Evolutionary conservation across 2,797 vertebrate genomes (phyloP).

Genomic region (Coluber constrictor): DNA sequence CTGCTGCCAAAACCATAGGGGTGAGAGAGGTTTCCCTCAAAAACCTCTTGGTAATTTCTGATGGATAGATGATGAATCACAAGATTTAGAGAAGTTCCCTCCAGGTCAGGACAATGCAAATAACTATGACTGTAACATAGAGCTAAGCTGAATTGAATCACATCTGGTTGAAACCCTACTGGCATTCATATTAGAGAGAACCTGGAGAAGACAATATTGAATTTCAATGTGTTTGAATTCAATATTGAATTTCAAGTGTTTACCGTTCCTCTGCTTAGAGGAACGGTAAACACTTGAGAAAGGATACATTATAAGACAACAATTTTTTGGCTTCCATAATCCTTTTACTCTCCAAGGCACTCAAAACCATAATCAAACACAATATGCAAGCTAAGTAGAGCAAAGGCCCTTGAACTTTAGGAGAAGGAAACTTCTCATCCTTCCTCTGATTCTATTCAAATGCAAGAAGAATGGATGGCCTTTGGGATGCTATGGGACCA

Average conservation of each 20-base stretch:
- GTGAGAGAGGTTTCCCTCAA: not conserved
- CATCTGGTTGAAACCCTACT: constrained; percentile 5
- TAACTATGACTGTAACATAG: not conserved
- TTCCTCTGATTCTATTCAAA: not conserved
- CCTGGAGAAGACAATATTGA: not conserved
- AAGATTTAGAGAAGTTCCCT: constrained; percentile 1
- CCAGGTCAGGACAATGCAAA: not conserved
- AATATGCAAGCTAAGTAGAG: not conserved
- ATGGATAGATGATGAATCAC: constrained; percentile 2
- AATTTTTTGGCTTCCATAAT: constrained; percentile 27
- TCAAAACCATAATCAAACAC: constrained; percentile 8
- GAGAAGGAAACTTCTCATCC: not conserved
- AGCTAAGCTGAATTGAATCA: not conserved
- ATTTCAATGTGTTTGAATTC: not conserved
- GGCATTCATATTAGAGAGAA: not conserved
- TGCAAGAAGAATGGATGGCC: not conserved
- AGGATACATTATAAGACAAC: constrained; percentile 20
- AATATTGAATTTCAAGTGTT: not conserved
- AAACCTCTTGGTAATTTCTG: not conserved
- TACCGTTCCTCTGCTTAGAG: not conserved
- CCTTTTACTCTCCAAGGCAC: constrained; percentile 12
- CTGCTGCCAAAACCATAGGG: constrained; percentile 7
- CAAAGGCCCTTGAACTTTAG: not conserved
- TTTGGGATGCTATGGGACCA: not conserved
- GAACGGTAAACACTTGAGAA: constrained; percentile 30